Evolutionary conservation across 2,888 invertebrate genomes (phyloP).

Genomic region (Orthonevra nobilis): DNA sequence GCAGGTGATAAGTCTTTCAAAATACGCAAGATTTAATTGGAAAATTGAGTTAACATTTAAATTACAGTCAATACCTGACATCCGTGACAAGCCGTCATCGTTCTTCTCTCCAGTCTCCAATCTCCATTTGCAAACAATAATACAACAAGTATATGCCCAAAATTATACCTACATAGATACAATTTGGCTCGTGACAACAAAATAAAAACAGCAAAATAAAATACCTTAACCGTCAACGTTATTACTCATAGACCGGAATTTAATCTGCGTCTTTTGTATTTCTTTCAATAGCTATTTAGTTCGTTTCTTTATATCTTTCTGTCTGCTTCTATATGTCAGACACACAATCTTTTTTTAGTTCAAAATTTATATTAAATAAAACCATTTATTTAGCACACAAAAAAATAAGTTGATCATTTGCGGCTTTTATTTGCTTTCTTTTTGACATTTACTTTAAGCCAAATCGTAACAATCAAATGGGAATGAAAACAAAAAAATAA

Average conservation of each 20-base stretch:
- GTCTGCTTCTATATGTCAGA: conserved; percentile 9
- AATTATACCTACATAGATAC: conserved; percentile 51
- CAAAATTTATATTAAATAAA: not conserved
- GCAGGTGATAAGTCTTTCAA: no score
- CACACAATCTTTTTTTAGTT: no score
- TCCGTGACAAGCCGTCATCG: no score
- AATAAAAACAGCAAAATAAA: no score
- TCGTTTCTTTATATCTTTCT: not conserved
- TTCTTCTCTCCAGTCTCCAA: not conserved
- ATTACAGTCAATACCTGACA: no score
- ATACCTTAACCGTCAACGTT: conserved; percentile 38
- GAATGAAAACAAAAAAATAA: not conserved
- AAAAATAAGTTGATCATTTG: conserved; percentile 6
- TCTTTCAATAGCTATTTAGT: no score
- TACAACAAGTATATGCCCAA: conserved; percentile 66
- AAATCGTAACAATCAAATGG: not conserved
- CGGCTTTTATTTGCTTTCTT: not conserved
- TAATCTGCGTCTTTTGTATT: conserved; percentile 31
- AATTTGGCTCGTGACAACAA: conserved; percentile 59
- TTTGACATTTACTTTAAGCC: conserved; percentile 29
- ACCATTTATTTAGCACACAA: not conserved
- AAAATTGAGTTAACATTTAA: no score
- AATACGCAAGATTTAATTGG: no score
- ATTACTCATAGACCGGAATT: conserved; percentile 69
- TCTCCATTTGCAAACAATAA: conserved; percentile 34